phyloP scores from a whole-genome alignment of 2,113 vertebrate genomes.

The Benitochromis conjunctus region DNA sequence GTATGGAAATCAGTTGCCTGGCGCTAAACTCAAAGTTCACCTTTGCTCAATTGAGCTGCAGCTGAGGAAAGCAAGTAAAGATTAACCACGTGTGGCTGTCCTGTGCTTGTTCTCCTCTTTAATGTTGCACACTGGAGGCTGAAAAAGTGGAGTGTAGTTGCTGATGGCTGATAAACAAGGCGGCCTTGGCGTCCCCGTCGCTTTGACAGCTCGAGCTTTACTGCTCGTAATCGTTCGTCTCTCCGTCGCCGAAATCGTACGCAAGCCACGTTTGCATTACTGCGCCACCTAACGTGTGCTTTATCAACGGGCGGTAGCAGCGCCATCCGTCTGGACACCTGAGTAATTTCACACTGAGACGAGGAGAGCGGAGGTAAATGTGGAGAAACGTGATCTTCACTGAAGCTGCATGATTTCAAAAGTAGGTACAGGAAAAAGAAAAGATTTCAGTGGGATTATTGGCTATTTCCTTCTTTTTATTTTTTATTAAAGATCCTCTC shows the following conservation, averaged over 20 bases:
- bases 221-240: conserved; percentile 61
- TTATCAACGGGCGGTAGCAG: conserved; percentile 56
- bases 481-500: not conserved
- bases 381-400: conserved; percentile 52
- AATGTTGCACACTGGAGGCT: conserved; percentile 37
- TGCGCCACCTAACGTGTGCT: conserved; percentile 61
- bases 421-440: conserved; percentile 32
- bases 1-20: conserved; percentile 59
- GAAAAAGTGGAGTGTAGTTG: conserved; percentile 66
- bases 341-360: conserved; percentile 52
- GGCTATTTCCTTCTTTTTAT: conserved; percentile 1
- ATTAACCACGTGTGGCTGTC: conserved; percentile 44
- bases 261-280: conserved; percentile 44
- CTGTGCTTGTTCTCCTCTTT: not conserved
- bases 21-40: conserved; percentile 53
- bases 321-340: conserved; percentile 35
- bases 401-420: conserved; percentile 26
- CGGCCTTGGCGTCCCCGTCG: conserved; percentile 26
- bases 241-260: conserved; percentile 29
- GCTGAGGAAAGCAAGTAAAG: conserved; percentile 24
- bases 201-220: conserved; percentile 62
- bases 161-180: conserved; percentile 75
- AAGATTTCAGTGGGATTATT: conserved; percentile 6
- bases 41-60: conserved; percentile 11
- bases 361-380: conserved; percentile 21